Percentiles rank a stretch among this genome's conserved stretches.
Evolutionary conservation across 2,113 vertebrate species (phyloP).

Genomic region (Oxygymnocypris stewartii): DNA sequence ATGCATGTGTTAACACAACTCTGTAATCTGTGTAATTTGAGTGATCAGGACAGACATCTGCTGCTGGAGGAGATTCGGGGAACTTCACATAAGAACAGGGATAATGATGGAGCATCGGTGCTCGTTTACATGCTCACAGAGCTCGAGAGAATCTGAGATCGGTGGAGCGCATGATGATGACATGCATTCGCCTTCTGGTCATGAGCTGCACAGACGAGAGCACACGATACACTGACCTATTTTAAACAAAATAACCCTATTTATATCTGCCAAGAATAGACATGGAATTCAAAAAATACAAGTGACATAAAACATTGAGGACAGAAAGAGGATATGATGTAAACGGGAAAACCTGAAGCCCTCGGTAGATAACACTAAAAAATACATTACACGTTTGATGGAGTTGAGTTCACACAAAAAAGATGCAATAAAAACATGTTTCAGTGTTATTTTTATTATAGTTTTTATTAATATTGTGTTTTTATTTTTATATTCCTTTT

Average conservation of each 20-base stretch:
- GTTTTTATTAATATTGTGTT: too few species aligned
- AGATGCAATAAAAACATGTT: too few species aligned
- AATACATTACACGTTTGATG: too few species aligned
- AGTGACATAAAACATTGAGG: not conserved
- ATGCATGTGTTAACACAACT: not conserved
- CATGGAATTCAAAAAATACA: not conserved
- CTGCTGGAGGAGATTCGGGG: slow-evolving; percentile 16
- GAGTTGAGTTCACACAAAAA: too few species aligned
- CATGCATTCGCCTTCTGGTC: slow-evolving; percentile 72
- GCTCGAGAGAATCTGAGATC: slow-evolving; percentile 70
- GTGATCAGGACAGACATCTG: slow-evolving; percentile 28
- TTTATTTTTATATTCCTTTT: too few species aligned
- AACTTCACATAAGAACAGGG: not conserved
- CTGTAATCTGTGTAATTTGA: not conserved
- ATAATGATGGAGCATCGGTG: not conserved
- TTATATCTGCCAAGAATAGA: slow-evolving; percentile 56
- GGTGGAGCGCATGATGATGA: slow-evolving; percentile 73
- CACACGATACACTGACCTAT: slow-evolving; percentile 74
- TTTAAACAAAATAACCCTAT: slow-evolving; percentile 67
- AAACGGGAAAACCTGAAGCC: slow-evolving; percentile 3
- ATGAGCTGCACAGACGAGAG: slow-evolving; percentile 71
- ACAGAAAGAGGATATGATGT: slow-evolving; percentile 33
- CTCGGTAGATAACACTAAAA: too few species aligned
- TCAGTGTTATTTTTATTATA: too few species aligned
- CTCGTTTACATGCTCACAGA: slow-evolving; percentile 52